Evolutionary conservation across 2,888 invertebrate genomes (phyloP), one percentile per base, ranked within the genome.

Genomic region (Drosophila buzzatii): DNA sequence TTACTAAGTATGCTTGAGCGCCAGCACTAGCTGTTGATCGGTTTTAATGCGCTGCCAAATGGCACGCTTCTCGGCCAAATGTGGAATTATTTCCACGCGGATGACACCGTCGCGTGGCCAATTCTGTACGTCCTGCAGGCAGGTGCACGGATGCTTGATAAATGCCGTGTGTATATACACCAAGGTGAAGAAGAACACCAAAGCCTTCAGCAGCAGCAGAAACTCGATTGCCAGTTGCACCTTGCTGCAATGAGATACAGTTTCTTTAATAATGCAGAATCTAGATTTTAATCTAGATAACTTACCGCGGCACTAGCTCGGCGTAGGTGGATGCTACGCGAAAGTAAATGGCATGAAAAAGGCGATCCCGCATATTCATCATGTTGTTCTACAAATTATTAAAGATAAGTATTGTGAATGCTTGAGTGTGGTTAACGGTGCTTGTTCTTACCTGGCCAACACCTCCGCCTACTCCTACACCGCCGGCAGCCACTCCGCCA

Each of bases 81-180:
- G 85, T 0, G 92, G 91, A 58, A 92, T 88, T n/a, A 92, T 91
- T 81, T 93, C 93, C 62, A 93, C 92, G 39, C 92, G 84, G 20
- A 99, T 94, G 80, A 99, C 98, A 6, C 99, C 99, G 93, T 98
- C 97, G 72, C 98, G 94, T 0, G 99, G 99, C 99, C 99, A 99
- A 14, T 96, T 95, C 91, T 96, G 95, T 39, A 98, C 95, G 92
- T 97, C 96, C 91, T 97, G 96, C 83, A 99, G 94, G 92, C 99
- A 99, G 85, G 98, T 98, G 62, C 98, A 97, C 9, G 99, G 98
- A 72, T 97, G 96, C 90, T 97, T 95, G 52, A 98, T 97, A 93
- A 99, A 99, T 74, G 97, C 97, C 92, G 98, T 95, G 92, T 99
- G 99, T 91, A 99, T 98, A 92, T 99, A 99, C 55, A 97, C 96